Evolutionary conservation across 2,888 invertebrate genomes (phyloP), one percentile per base, ranked within the genome.

Genomic region (Drosophila rubida): DNA sequence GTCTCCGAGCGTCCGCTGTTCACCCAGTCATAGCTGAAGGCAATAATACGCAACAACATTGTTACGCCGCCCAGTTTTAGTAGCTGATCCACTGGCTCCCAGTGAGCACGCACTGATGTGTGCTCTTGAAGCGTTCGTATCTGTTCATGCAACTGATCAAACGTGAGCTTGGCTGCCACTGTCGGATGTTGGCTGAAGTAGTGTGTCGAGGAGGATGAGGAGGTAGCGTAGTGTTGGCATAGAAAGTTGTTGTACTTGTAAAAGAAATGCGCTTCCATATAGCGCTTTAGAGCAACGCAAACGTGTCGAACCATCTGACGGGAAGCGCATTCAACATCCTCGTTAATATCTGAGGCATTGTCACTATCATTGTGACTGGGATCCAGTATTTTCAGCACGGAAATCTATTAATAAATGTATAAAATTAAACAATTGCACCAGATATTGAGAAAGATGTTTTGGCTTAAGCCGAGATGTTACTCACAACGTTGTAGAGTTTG

Each of bases 231-330:
- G 87, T 95, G 93, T 61, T 94, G 93, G 73, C 95, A 91, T 87
- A 94, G 92, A 70, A 96, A 92, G 71, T 94, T 94, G 71, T 96
- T 96, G n/a, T 95, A 95, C 91, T 96, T 96, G 54, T 95, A 93
- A 82, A 95, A 94, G 53, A 99, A 92, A 91, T 99, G 99, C 0
- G 97, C 96, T 90, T 98, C 97, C 91, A 98, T 94, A 87, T 99
- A 99, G 82, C 96, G 94, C 87, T 97, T 95, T 1, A 98, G 93
- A 0, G 98, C 97, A 6, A 96, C 96, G 87, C 97, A 97, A 0
- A 98, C 98, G 90, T 98, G 98, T 0, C 98, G 93, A 0, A 98
- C 97, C 55, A 97, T 95, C 93, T 98, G 98, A 0, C 97, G 92
- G 19, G 97, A 96, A 2, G 97, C 97, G 90, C 96, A 97, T 66